A percentile compares a stretch with the other conserved stretches of the same genome.
phyloP scores from a whole-genome alignment of 1,140 invertebrate genomes.

The Andricus grossulariae region DNA sequence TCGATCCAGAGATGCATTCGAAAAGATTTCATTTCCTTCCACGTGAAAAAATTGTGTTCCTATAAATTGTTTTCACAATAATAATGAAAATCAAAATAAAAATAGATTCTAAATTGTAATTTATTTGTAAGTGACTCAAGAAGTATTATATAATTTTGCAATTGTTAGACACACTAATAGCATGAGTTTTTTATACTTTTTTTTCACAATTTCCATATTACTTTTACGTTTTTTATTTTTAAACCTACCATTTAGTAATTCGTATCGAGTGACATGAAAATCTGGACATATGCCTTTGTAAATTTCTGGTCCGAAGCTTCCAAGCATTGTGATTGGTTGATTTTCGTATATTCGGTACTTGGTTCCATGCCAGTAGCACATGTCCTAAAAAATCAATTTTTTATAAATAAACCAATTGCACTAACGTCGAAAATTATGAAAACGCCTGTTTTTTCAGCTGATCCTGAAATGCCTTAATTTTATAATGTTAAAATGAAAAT shows the following conservation, averaged over 20 bases:
- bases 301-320: slow-evolving; percentile 61
- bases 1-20: slow-evolving; percentile 63
- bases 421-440: slow-evolving; percentile 2
- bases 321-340: slow-evolving; percentile 68
- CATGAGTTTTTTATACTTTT: too few relatives aligned
- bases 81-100: background rate
- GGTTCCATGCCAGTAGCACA: slow-evolving; percentile 72
- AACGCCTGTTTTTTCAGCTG: background rate
- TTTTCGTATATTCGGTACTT: slow-evolving; percentile 74
- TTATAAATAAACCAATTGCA: background rate
- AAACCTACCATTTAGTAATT: slow-evolving; percentile 68
- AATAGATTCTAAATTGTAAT: background rate
- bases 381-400: slow-evolving; percentile 61
- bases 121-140: background rate
- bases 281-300: slow-evolving; percentile 64
- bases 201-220: slow-evolving; percentile 11
- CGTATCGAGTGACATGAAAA: slow-evolving; percentile 60
- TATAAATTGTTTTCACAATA: slow-evolving; percentile 41
- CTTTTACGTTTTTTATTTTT: background rate
- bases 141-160: slow-evolving; percentile 18
- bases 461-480: slow-evolving; percentile 1
- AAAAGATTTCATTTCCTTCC: slow-evolving; percentile 56
- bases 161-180: too few relatives aligned
- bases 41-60: slow-evolving; percentile 66
- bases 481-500: slow-evolving; percentile 23